Percentiles rank a stretch among this genome's conserved stretches.
These are phyloP conservation scores for Euura saliciscinereae DNA, from an alignment of 1,140 invertebrate species.

Conservation along the genomic window DNA sequence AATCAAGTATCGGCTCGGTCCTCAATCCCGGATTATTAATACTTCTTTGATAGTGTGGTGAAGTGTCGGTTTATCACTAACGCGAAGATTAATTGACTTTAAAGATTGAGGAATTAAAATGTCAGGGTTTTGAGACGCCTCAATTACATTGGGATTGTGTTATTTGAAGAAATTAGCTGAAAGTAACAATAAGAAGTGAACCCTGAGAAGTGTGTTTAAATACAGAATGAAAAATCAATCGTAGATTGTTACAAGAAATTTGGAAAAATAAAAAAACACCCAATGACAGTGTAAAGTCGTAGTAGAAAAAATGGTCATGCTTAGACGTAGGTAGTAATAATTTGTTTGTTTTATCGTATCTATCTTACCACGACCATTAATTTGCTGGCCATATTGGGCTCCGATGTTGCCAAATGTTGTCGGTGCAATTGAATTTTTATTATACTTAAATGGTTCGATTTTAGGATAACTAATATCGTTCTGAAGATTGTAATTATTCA, in stretches of 20 bases:
- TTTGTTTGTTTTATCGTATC: not conserved
- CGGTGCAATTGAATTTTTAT: conserved; percentile 39
- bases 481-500: conserved; percentile 38
- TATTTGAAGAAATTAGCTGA: too few species aligned
- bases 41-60: too few species aligned
- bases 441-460: conserved; percentile 51
- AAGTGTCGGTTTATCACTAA: too few species aligned
- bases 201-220: too few species aligned
- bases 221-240: too few species aligned
- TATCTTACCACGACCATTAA: conserved; percentile 52
- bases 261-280: not conserved
- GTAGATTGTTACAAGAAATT: not conserved
- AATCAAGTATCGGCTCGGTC: too few species aligned
- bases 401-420: conserved; percentile 41
- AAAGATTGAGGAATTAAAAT: too few species aligned
- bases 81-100: too few species aligned
- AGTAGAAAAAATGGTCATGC: not conserved
- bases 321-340: not conserved
- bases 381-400: conserved; percentile 42
- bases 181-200: too few species aligned
- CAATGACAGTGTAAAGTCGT: not conserved
- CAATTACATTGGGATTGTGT: too few species aligned
- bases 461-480: conserved; percentile 50
- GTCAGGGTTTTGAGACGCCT: too few species aligned
- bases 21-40: too few species aligned